A percentile compares a stretch with the other conserved stretches of the same genome.
Conservation (phyloP, 1,140 invertebrate species). For the Ceratosolen solmsi region DNA sequence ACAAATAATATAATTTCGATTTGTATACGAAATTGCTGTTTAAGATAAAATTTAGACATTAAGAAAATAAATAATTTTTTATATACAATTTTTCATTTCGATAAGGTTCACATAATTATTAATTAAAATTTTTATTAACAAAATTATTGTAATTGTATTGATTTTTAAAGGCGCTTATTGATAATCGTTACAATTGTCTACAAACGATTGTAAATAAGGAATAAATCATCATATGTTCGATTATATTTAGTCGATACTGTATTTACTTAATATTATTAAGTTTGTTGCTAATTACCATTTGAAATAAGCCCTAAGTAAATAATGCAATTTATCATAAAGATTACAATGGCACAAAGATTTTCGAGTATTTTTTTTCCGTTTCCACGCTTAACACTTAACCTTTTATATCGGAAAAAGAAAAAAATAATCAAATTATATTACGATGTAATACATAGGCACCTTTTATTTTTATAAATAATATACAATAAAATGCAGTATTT, state of each 20-base stretch:
- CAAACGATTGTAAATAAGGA: conserved; percentile 29
- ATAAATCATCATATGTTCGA: neutral
- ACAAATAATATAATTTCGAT: too few relatives aligned
- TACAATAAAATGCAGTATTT: neutral
- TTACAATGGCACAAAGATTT: neutral
- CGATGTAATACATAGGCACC: neutral
- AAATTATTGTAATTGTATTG: conserved; percentile 1
- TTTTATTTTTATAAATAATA: neutral
- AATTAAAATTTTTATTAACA: too few relatives aligned
- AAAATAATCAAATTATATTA: neutral
- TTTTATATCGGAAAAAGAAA: neutral
- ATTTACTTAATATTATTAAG: conserved; percentile 2
- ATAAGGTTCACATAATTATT: neutral
- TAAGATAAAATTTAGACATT: too few relatives aligned
- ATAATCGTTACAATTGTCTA: neutral
- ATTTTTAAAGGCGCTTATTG: neutral
- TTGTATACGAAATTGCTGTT: too few relatives aligned
- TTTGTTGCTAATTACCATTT: neutral
- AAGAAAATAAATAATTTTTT: too few relatives aligned
- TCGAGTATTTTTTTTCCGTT: neutral
- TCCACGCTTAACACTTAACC: neutral
- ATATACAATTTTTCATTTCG: too few relatives aligned
- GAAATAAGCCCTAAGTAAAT: neutral
- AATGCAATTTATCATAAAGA: neutral
- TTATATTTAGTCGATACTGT: conserved; percentile 5